These are phyloP conservation scores for Cylloceria caligata DNA, from an alignment of 2,888 invertebrate genomes.

Conservation along the genomic window DNA sequence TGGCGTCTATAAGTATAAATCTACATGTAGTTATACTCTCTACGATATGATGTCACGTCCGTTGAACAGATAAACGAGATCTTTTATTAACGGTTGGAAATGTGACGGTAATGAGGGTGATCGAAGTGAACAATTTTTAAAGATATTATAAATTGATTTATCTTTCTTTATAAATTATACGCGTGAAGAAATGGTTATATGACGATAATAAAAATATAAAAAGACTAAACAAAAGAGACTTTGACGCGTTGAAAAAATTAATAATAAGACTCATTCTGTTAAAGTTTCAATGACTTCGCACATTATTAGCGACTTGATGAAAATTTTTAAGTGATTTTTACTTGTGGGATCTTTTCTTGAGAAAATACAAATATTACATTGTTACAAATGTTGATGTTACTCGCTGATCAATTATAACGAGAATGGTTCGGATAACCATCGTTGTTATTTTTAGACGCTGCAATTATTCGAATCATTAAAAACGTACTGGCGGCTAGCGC, in stretches of 20 bases:
- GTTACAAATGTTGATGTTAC: too few relatives aligned
- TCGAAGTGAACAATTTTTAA: background rate
- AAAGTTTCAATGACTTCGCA: too few relatives aligned
- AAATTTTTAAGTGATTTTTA: too few relatives aligned
- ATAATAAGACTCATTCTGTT: too few relatives aligned
- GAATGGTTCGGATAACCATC: background rate
- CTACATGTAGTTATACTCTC: conserved; percentile 46
- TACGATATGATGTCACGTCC: conserved; percentile 40
- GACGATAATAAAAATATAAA: too few relatives aligned
- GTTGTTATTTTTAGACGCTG: background rate
- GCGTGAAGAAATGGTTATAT: too few relatives aligned
- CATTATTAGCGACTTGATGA: too few relatives aligned
- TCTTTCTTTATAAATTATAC: background rate
- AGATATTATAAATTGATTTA: background rate
- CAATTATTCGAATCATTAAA: background rate
- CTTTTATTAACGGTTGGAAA: background rate
- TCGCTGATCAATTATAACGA: background rate
- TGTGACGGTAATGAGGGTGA: background rate
- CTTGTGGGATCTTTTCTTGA: too few relatives aligned
- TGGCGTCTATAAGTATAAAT: conserved; percentile 57
- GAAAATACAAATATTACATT: too few relatives aligned
- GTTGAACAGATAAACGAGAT: conserved; percentile 40
- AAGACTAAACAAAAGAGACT: too few relatives aligned
- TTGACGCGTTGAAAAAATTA: too few relatives aligned
- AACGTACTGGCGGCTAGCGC: background rate